Evolutionary conservation across 2,797 vertebrate genomes (phyloP).

Genomic region (Lerista edwardsae): DNA sequence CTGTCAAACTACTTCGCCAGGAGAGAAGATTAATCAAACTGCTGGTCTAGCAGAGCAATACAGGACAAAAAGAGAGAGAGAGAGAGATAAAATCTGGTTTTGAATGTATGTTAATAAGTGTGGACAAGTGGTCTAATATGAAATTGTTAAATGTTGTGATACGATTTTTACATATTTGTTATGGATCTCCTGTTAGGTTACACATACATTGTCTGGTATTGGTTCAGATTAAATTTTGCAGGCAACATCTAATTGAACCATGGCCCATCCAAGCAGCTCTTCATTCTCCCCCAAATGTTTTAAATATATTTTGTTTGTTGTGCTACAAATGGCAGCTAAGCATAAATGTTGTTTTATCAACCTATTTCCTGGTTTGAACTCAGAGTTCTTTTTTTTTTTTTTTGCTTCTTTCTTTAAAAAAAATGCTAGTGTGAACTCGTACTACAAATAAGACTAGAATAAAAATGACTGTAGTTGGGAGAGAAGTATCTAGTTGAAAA

Average conservation of each 20-base stretch:
- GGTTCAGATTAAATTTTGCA: constrained; percentile 44
- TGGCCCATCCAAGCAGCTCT: constrained; percentile 25
- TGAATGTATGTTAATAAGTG: neutral
- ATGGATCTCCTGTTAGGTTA: constrained; percentile 36
- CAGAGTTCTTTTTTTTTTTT: constrained; percentile 45
- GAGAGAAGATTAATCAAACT: neutral
- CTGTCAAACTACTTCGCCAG: neutral
- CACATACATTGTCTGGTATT: constrained; percentile 6
- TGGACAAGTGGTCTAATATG: neutral
- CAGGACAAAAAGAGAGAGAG: neutral
- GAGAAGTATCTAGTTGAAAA: constrained; percentile 57
- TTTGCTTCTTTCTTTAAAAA: constrained; percentile 39
- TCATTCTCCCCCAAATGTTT: constrained; percentile 27
- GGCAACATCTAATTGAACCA: constrained; percentile 34
- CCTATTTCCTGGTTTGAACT: constrained; percentile 75
- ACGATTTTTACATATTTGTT: constrained; percentile 2
- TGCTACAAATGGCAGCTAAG: constrained; percentile 74
- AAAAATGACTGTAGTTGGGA: constrained; percentile 63
- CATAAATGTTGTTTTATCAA: constrained; percentile 73
- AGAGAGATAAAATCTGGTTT: neutral
- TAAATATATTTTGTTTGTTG: constrained; percentile 58
- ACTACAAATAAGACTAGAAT: constrained; percentile 72
- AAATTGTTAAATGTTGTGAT: constrained; percentile 33
- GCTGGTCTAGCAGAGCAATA: neutral
- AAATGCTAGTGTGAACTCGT: constrained; percentile 63